Conservation (phyloP, 1,140 invertebrate species). For the Stenopsyche tienmushanensis region DNA sequence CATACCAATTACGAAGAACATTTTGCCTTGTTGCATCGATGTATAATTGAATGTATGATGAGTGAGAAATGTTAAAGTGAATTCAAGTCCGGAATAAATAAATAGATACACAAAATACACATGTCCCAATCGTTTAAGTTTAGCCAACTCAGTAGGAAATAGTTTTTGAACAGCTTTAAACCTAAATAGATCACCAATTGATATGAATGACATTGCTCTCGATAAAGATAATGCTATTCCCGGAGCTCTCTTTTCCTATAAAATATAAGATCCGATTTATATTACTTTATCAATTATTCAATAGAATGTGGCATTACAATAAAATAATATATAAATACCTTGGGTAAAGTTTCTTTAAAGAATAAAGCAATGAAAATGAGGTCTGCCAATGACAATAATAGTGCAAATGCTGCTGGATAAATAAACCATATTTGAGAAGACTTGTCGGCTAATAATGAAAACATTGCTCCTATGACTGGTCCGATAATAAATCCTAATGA, state of each 20-base stretch:
- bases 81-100: slow-evolving; percentile 96
- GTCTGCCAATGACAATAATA: slow-evolving; percentile 76
- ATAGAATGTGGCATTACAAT: slow-evolving; percentile 16
- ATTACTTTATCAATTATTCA: neutral
- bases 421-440: slow-evolving; percentile 72
- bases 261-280: slow-evolving; percentile 42
- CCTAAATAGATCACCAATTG: slow-evolving; percentile 58
- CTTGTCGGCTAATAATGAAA: slow-evolving; percentile 72
- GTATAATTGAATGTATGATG: slow-evolving; percentile 90
- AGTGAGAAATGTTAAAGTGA: slow-evolving; percentile 95
- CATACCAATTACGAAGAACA: slow-evolving; percentile 91
- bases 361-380: slow-evolving; percentile 74
- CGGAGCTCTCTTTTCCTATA: slow-evolving; percentile 68
- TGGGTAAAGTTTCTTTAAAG: slow-evolving; percentile 84
- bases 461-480: slow-evolving; percentile 90
- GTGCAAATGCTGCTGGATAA: slow-evolving; percentile 82
- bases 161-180: slow-evolving; percentile 65
- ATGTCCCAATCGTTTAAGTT: slow-evolving; percentile 73
- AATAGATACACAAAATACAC: slow-evolving; percentile 96
- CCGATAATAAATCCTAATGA: slow-evolving; percentile 96
- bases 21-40: slow-evolving; percentile 95
- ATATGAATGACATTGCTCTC: slow-evolving; percentile 71
- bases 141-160: slow-evolving; percentile 58
- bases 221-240: slow-evolving; percentile 65
- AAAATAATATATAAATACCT: slow-evolving; percentile 50